Evolutionary conservation across 2,113 vertebrate genomes (phyloP).

Genomic region (Macroglossus sobrinus): DNA sequence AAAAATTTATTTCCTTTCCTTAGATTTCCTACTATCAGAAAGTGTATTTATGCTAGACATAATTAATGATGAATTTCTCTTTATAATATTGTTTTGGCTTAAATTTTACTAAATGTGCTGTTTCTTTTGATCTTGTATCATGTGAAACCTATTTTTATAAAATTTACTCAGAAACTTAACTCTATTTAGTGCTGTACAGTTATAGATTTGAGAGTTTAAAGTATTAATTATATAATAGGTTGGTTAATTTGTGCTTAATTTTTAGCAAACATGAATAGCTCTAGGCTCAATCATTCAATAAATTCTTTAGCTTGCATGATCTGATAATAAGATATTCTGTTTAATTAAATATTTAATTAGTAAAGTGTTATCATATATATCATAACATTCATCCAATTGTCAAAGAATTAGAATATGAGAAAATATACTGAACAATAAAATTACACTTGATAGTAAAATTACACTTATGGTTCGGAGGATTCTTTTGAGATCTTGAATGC

Average conservation of each 20-base stretch:
- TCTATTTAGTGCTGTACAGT: not conserved
- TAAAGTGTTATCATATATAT: not conserved
- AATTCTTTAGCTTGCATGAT: not conserved
- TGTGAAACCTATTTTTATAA: not conserved
- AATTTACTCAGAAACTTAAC: slow-evolving; percentile 4
- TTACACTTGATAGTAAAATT: not conserved
- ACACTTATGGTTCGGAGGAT: not conserved
- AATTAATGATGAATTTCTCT: slow-evolving; percentile 38
- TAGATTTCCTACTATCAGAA: not conserved
- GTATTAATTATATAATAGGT: not conserved
- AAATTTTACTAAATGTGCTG: not conserved
- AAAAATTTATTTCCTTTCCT: slow-evolving; percentile 13
- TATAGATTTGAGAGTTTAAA: not conserved
- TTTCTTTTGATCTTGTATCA: not conserved
- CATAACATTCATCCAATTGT: not conserved
- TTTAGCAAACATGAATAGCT: not conserved
- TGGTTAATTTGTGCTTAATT: not conserved
- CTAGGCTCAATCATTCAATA: not conserved
- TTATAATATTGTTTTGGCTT: slow-evolving; percentile 10
- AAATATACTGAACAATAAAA: not conserved
- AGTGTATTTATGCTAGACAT: not conserved
- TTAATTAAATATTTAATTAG: not conserved
- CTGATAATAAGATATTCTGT: not conserved
- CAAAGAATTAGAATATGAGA: not conserved
- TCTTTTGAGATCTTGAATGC: slow-evolving; percentile 30